phyloP scores from a whole-genome alignment of 2,888 invertebrate genomes.

The Oligia latruncula region DNA sequence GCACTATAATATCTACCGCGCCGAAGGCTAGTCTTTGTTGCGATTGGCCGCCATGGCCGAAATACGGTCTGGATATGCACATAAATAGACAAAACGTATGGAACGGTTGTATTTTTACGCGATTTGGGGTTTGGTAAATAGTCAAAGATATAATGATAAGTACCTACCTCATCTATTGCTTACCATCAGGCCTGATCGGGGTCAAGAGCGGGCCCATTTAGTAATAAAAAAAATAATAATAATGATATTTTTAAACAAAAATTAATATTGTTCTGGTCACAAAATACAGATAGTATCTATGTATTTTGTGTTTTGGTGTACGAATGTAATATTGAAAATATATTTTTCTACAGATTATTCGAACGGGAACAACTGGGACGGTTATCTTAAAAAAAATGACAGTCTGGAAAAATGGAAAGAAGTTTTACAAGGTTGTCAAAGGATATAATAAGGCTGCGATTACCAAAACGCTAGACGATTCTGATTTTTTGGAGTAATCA shows the following conservation, averaged over 20 bases:
- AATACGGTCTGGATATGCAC: not conserved
- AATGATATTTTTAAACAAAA: not conserved
- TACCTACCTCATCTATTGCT: too few species aligned
- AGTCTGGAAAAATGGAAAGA: constrained; percentile 71
- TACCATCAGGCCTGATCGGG: too few species aligned
- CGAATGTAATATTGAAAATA: not conserved
- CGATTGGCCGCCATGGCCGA: too few species aligned
- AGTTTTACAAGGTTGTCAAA: constrained; percentile 72
- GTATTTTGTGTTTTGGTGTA: not conserved
- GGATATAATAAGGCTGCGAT: constrained; percentile 48
- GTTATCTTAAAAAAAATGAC: constrained; percentile 67
- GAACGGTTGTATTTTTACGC: not conserved
- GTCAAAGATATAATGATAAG: not conserved
- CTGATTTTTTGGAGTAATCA: constrained; percentile 70
- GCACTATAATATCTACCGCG: too few species aligned
- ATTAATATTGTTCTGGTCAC: not conserved
- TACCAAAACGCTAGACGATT: constrained; percentile 55
- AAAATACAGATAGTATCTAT: too few species aligned
- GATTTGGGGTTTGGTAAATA: too few species aligned
- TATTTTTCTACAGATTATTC: constrained; percentile 27
- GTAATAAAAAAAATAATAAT: too few species aligned
- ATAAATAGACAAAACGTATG: not conserved
- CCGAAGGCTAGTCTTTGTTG: too few species aligned
- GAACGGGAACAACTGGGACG: constrained; percentile 42
- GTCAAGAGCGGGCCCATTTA: too few species aligned